A percentile compares a stretch with the other conserved stretches of the same genome.
phyloP scores from a whole-genome alignment of 2,888 invertebrate species.

The Ferrisia virgata region DNA sequence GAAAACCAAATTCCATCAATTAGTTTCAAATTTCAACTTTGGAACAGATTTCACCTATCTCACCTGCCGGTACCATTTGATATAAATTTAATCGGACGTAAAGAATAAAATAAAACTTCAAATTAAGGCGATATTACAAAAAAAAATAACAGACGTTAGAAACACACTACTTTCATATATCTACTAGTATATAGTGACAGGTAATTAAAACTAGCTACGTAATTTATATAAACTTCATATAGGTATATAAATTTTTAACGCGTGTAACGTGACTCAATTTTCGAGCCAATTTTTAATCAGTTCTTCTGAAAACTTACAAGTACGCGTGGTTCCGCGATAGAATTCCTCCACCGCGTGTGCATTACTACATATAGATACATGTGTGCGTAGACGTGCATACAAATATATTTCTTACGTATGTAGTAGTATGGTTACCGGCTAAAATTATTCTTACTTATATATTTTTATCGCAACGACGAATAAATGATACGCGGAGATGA shows the following conservation, averaged over 20 bases:
- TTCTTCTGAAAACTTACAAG: neutral
- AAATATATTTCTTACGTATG: neutral
- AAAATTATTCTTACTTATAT: neutral
- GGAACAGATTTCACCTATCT: too few species aligned
- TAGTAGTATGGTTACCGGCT: neutral
- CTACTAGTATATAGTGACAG: neutral
- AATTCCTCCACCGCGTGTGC: neutral
- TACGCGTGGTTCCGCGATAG: neutral
- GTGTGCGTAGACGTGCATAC: neutral
- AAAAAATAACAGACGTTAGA: too few species aligned
- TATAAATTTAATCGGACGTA: too few species aligned
- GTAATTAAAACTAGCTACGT: conserved; percentile 14
- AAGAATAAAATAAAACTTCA: too few species aligned
- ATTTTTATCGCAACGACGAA: neutral
- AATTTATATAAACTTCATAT: conserved; percentile 9
- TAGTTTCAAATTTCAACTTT: too few species aligned
- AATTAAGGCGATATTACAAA: too few species aligned
- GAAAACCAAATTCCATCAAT: too few species aligned
- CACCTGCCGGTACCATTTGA: too few species aligned
- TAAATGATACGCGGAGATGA: neutral
- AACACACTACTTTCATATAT: neutral
- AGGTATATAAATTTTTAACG: neutral
- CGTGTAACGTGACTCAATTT: neutral
- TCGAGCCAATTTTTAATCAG: neutral
- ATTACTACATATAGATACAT: neutral